Evolutionary conservation across 2,113 vertebrate species (phyloP).

Genomic region (Sylvietta virens): DNA sequence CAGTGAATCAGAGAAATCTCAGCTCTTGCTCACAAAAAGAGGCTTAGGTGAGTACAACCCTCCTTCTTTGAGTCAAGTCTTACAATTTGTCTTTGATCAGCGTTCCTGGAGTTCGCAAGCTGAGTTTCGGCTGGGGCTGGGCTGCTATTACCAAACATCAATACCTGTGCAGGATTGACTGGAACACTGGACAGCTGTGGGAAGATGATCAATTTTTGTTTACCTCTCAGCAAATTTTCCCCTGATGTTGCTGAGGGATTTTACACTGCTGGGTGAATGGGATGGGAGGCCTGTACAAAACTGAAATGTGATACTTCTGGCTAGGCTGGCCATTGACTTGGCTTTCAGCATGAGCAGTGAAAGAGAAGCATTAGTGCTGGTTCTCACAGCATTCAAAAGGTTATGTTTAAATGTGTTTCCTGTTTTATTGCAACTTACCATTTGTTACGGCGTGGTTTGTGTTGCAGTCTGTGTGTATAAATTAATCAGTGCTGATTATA

Average conservation of each 20-base stretch:
- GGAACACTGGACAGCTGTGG: background rate
- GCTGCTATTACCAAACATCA: background rate
- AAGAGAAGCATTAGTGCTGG: background rate
- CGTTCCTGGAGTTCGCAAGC: background rate
- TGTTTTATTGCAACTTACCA: background rate
- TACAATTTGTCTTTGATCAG: background rate
- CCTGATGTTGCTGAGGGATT: background rate
- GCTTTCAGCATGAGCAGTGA: background rate
- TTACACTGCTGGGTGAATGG: background rate
- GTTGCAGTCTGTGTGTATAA: background rate
- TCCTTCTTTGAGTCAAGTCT: background rate
- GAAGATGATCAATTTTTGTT: constrained; percentile 32
- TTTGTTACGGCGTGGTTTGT: background rate
- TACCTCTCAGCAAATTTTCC: background rate
- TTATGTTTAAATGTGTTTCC: constrained; percentile 16
- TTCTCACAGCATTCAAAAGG: constrained; percentile 29
- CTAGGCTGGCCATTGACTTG: background rate
- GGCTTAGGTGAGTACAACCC: background rate
- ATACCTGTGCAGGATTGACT: background rate
- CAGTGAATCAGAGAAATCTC: constrained; percentile 14
- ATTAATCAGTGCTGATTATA: background rate
- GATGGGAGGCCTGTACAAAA: background rate
- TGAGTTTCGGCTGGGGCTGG: background rate
- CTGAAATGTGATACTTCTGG: background rate
- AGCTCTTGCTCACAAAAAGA: background rate